Evolutionary conservation across 2,113 vertebrate genomes (phyloP), one percentile per base, ranked within the genome.

Genomic region (Meriones unguiculatus): DNA sequence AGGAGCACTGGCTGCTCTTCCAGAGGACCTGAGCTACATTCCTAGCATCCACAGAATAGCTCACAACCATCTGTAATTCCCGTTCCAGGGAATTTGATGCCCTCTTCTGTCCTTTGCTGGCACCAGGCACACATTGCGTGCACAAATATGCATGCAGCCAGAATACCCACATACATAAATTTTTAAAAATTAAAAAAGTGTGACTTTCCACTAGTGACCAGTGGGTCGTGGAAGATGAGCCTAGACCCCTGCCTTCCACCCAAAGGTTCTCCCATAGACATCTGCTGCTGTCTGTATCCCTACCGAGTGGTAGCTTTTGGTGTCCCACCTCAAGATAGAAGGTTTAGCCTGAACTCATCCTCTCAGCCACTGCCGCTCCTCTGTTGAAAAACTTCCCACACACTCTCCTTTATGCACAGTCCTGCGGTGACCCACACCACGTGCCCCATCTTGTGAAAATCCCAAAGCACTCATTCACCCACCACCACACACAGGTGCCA

Each of bases 371-470:
- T 22, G 1, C 13, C 46, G 22, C 10, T 80, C 12, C 14, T 41
- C 46, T 35, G 46, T 69, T 24, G 12, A 3, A 52, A 80, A 76
- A 10, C 5, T 35, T 62, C 11, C 62, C 25, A 20, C n/a, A 50
- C 3, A 0, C 32, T 41, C 50, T 15, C 8, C 17, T 20, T 46
- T 20, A 20, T 1, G 3, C 2, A 2, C 1, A 0, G 46, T 25
- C 76, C 2, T 22, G 20, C 13, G 8, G 5, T 7, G 32, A 41
- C 52, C 65, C 14, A 50, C 2, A 1, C 25, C 12, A 18, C 1
- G 5, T 5, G 18, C 72, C 12, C 35, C 50, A 52, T 11, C 84
- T 65, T 38, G 12, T 62, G 57, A 14, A 38, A 69, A 57, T n/a
- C 7, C 41, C 57, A 8, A 1, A 18, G 46, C 3, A 1, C 17